These are phyloP conservation scores for Hoplostethus atlanticus DNA, from an alignment of 2,797 vertebrate species.

Conservation along the genomic window DNA sequence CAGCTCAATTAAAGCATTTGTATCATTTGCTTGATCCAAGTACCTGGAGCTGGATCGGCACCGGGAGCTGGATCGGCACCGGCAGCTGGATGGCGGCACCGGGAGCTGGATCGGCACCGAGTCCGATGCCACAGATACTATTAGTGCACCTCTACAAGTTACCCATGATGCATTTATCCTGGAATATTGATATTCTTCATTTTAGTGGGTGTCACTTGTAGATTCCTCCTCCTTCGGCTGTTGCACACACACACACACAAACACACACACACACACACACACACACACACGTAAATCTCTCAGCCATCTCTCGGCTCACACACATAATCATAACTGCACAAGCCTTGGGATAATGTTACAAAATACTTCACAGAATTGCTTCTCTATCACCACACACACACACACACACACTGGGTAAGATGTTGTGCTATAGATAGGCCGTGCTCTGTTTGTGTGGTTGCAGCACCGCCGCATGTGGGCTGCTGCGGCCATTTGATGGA, in stretches of 20 bases:
- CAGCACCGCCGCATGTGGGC: slow-evolving; percentile 26
- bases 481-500: slow-evolving; percentile 41
- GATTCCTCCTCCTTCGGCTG: background rate
- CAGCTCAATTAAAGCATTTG: too few relatives aligned
- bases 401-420: background rate
- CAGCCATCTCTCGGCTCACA: background rate
- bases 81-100: too few relatives aligned
- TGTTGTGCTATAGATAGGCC: slow-evolving; percentile 15
- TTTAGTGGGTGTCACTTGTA: background rate
- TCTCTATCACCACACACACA: background rate
- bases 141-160: background rate
- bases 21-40: too few relatives aligned
- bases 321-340: background rate
- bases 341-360: too few relatives aligned
- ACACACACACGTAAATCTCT: background rate
- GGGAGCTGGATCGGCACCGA: too few relatives aligned
- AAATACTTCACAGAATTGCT: too few relatives aligned
- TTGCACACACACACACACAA: background rate
- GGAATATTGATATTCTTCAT: background rate
- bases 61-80: too few relatives aligned
- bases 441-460: slow-evolving; percentile 14
- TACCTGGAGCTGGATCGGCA: too few relatives aligned
- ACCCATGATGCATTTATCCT: background rate
- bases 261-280: too few relatives aligned
- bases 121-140: background rate